Evolutionary conservation across 2,113 vertebrate species (phyloP), one percentile per base, ranked within the genome.

Genomic region (Aleadryas rufinucha): DNA sequence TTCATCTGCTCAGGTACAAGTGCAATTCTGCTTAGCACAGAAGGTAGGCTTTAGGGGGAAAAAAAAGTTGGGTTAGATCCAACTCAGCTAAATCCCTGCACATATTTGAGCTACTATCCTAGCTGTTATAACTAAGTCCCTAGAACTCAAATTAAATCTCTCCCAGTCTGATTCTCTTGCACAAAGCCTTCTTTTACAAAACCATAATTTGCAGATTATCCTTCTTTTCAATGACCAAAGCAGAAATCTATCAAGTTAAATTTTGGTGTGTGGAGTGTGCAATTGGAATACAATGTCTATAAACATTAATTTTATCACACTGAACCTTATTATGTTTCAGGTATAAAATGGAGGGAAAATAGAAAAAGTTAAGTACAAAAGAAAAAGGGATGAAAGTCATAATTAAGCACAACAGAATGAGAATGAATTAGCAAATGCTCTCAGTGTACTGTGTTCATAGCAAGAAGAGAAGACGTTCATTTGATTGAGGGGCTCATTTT

Each of bases 351-450:
- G 24, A 85, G 17, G 9, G 14, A 27, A 91, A 91, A 84, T 28
- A 63, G 5, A 42, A 45, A 59, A 85, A 83, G 37, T n/a, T 86
- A 76, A 49, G 5, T 68, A 76, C 12, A 59, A 42, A 68, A 60
- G 5, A 64, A 92, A 69, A 84, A 70, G 4, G 16, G 11, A 69
- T 17, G 7, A 68, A 78, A 90, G 18, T 44, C 11, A 13, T 60
- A 68, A 39, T 35, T 78, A 74, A 79, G 59, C 9, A 53, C 17
- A 96, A 93, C 52, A 80, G 92, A 94, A 93, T 81, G 76, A 95
- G 69, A 96, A 95, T 63, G 26, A 80, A 89, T 96, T 96, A 96
- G 84, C 79, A 97, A 97, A 94, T 83, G 78, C 20, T 78, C 24
- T 85, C 95, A 88, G 23, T 82, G 83, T 95, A 52, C 33, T 79